Conservation (phyloP, 2,888 invertebrate genomes). For the Eucera pruinosa region DNA sequence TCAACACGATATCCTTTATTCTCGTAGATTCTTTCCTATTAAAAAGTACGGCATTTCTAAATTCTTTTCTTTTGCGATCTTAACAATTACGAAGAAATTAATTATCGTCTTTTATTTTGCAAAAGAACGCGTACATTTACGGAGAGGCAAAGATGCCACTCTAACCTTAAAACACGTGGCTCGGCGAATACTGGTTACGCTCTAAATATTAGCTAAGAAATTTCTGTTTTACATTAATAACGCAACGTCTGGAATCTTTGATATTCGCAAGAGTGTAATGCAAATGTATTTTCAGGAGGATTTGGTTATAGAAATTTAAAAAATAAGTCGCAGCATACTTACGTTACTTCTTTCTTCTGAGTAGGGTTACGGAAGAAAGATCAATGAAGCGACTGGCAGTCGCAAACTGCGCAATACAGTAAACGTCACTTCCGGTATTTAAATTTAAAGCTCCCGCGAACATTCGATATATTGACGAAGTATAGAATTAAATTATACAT, state of each 20-base stretch:
- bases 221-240: not conserved
- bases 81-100: too few species aligned
- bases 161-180: conserved; percentile 33
- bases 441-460: too few species aligned
- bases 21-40: too few species aligned
- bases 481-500: too few species aligned
- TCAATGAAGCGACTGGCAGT: not conserved
- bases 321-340: conserved; percentile 61
- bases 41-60: too few species aligned
- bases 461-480: too few species aligned
- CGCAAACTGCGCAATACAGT: not conserved
- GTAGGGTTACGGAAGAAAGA: conserved; percentile 74
- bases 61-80: too few species aligned
- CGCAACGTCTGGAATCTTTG: not conserved
- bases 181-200: not conserved
- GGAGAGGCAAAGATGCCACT: not conserved
- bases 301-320: conserved; percentile 12
- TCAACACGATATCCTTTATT: too few species aligned
- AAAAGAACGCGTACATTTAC: not conserved
- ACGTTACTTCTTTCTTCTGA: conserved; percentile 74
- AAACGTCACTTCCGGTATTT: conserved; percentile 23
- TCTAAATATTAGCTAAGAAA: not conserved
- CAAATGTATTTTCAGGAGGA: not conserved
- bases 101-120: too few species aligned
- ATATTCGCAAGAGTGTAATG: not conserved